phyloP scores from a whole-genome alignment of 2,797 vertebrate genomes.

The Siniperca undulata region DNA sequence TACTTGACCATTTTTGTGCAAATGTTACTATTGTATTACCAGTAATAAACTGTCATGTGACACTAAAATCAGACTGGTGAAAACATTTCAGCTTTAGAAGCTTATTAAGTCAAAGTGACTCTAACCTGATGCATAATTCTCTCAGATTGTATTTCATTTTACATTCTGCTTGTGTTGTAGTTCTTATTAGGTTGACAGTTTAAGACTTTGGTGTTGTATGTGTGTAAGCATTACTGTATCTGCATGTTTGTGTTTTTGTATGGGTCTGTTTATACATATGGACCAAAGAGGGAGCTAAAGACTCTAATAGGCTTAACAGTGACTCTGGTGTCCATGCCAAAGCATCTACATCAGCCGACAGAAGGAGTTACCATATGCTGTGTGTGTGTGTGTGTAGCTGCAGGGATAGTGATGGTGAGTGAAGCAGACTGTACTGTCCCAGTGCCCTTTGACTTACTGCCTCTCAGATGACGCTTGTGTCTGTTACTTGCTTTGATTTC shows the following conservation, averaged over 20 bases:
- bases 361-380: neutral
- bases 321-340: slow-evolving; percentile 30
- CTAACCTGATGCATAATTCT: neutral
- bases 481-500: slow-evolving; percentile 31
- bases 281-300: slow-evolving; percentile 26
- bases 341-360: slow-evolving; percentile 19
- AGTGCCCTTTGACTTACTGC: slow-evolving; percentile 52
- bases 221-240: neutral
- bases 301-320: slow-evolving; percentile 59
- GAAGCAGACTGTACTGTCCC: slow-evolving; percentile 54
- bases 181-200: neutral
- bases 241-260: neutral
- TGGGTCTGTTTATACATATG: slow-evolving; percentile 7
- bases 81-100: neutral
- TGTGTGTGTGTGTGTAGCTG: slow-evolving; percentile 23
- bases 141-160: neutral
- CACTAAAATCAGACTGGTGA: neutral
- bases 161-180: neutral
- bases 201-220: neutral
- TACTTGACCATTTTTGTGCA: neutral
- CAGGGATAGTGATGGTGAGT: slow-evolving; percentile 46
- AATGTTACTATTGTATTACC: too few species aligned
- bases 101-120: neutral
- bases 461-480: slow-evolving; percentile 12
- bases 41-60: neutral